These are phyloP conservation scores for Calcarius lapponicus DNA, from an alignment of 2,797 vertebrate species.

Conservation along the genomic window DNA sequence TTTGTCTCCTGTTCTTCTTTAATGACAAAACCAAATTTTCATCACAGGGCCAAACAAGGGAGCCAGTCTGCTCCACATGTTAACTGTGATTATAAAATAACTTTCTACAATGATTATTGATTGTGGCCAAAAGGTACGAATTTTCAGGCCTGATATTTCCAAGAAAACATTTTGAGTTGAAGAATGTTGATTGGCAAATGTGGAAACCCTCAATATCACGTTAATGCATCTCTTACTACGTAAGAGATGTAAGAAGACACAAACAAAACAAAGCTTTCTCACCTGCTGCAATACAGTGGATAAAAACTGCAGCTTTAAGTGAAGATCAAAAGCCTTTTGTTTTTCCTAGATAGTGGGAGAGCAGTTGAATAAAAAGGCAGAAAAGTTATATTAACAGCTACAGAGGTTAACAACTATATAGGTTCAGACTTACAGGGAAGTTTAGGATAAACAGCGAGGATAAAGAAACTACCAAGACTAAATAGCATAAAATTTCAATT, in stretches of 20 bases:
- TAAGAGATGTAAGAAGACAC: slow-evolving; percentile 27
- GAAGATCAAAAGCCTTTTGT: slow-evolving; percentile 79
- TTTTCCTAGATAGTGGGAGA: slow-evolving; percentile 73
- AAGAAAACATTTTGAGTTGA: background rate
- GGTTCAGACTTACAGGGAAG: slow-evolving; percentile 12
- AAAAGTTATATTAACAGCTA: slow-evolving; percentile 54
- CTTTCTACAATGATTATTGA: background rate
- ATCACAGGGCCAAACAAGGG: background rate
- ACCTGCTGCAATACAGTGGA: slow-evolving; percentile 85
- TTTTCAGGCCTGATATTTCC: background rate
- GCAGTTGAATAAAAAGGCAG: slow-evolving; percentile 70
- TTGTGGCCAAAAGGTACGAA: background rate
- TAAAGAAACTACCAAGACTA: background rate
- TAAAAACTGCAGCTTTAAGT: slow-evolving; percentile 84
- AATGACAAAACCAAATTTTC: background rate
- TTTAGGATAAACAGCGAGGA: background rate
- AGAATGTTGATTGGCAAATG: background rate
- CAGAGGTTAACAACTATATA: background rate
- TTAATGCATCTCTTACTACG: slow-evolving; percentile 6
- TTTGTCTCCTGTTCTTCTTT: background rate
- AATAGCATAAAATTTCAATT: background rate
- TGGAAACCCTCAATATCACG: slow-evolving; percentile 47
- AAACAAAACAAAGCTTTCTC: slow-evolving; percentile 71
- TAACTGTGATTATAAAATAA: background rate
- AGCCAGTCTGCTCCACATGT: background rate